A percentile compares a stretch with the other conserved stretches of the same genome.
phyloP scores from a whole-genome alignment of 2,113 vertebrate species.

The Okapia johnstoni region DNA sequence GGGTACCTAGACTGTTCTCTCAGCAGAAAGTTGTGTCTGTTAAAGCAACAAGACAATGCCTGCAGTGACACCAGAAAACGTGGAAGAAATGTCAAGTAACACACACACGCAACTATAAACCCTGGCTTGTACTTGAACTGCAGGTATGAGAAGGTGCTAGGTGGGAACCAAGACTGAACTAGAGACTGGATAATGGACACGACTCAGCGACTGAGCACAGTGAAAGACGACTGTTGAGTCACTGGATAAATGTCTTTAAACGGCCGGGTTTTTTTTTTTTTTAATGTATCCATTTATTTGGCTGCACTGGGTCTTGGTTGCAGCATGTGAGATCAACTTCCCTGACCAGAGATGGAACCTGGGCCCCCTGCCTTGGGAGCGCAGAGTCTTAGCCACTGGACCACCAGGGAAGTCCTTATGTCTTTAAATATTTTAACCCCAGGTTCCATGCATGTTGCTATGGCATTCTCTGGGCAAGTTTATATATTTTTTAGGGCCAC shows the following conservation, averaged over 20 bases:
- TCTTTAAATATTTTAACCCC: background rate
- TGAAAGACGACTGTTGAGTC: rapidly evolving
- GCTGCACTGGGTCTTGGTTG: background rate
- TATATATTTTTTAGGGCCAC: background rate
- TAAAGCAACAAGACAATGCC: rapidly evolving
- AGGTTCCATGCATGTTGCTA: background rate
- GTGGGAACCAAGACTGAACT: no score
- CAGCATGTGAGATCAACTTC: background rate
- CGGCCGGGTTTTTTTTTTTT: rapidly evolving
- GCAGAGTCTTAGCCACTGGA: background rate
- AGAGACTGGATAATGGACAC: background rate
- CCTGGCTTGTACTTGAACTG: rapidly evolving
- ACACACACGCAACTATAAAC: rapidly evolving
- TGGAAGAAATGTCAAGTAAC: rapidly evolving
- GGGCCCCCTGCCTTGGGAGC: background rate
- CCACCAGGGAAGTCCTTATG: background rate
- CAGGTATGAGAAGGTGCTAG: rapidly evolving
- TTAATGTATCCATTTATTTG: background rate
- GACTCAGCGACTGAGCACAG: background rate
- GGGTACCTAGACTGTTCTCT: background rate
- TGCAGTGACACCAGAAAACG: background rate
- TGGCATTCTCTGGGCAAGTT: background rate
- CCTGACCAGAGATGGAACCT: background rate
- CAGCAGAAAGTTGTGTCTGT: rapidly evolving
- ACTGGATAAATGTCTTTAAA: rapidly evolving